phyloP scores from a whole-genome alignment of 2,113 vertebrate species.

The Muntiacus muntjak region DNA sequence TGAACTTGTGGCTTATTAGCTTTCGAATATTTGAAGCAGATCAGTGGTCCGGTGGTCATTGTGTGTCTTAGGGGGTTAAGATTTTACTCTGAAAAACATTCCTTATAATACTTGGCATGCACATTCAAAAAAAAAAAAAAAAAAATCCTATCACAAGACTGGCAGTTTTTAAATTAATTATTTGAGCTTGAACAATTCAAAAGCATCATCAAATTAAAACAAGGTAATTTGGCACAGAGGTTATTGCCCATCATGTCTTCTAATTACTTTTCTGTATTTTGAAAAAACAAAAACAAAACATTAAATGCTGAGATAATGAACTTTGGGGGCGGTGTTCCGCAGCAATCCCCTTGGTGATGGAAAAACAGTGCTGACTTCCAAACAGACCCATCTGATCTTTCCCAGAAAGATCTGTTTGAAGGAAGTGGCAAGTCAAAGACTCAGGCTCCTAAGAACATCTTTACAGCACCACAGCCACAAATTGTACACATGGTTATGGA shows the following conservation, averaged over 20 bases:
- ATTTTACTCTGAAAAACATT: constrained; percentile 56
- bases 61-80: constrained; percentile 27
- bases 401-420: not conserved
- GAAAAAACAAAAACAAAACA: constrained; percentile 58
- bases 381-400: not conserved
- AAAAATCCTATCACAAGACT: constrained; percentile 43
- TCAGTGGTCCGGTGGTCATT: constrained; percentile 36
- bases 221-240: constrained; percentile 55
- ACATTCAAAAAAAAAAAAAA: constrained; percentile 56
- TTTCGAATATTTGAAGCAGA: constrained; percentile 40
- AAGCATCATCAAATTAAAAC: constrained; percentile 64
- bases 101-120: constrained; percentile 45
- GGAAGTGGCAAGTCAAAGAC: not conserved
- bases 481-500: not conserved
- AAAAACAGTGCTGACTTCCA: constrained; percentile 10
- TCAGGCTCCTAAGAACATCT: not conserved
- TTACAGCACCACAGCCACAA: not conserved
- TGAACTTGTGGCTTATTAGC: constrained; percentile 46
- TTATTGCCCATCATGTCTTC: constrained; percentile 64
- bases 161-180: constrained; percentile 61
- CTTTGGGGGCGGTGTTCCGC: constrained; percentile 29
- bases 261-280: constrained; percentile 74
- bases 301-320: constrained; percentile 67
- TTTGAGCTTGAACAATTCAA: constrained; percentile 68
- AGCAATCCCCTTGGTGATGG: not conserved